Percentiles rank a stretch among this genome's conserved stretches.
Evolutionary conservation across 2,113 vertebrate species (phyloP).

Genomic region (Caranx ignobilis): DNA sequence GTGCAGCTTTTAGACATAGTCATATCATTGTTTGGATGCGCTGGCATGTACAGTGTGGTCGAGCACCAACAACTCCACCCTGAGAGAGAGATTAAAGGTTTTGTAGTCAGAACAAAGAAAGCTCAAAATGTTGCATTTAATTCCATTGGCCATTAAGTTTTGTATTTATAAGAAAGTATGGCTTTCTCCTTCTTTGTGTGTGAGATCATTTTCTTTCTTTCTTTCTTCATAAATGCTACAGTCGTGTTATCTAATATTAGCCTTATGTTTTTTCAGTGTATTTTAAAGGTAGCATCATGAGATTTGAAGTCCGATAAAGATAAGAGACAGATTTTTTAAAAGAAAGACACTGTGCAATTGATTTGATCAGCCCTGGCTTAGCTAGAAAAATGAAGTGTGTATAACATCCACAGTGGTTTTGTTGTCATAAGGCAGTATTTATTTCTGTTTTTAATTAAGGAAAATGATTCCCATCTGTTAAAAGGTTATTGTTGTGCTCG

Average conservation of each 20-base stretch:
- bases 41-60: constrained; percentile 9
- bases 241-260: not conserved
- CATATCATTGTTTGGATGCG: constrained; percentile 26
- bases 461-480: constrained; percentile 93
- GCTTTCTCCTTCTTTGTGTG: too few species aligned
- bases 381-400: constrained; percentile 55
- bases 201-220: not conserved
- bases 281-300: not conserved
- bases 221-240: not conserved
- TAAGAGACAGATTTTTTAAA: constrained; percentile 31
- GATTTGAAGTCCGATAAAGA: constrained; percentile 35
- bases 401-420: constrained; percentile 57
- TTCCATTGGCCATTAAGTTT: not conserved
- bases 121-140: not conserved
- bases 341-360: constrained; percentile 37
- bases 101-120: constrained; percentile 12
- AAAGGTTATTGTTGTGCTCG: constrained; percentile 86
- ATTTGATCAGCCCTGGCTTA: constrained; percentile 45
- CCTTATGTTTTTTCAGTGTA: not conserved
- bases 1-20: constrained; percentile 19
- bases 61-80: constrained; percentile 18
- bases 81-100: constrained; percentile 34
- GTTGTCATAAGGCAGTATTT: constrained; percentile 86
- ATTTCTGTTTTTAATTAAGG: constrained; percentile 92
- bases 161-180: not conserved